Percentiles rank a stretch among this genome's conserved stretches.
Evolutionary conservation across 2,888 invertebrate genomes (phyloP).

Genomic region (Apamea anceps): DNA sequence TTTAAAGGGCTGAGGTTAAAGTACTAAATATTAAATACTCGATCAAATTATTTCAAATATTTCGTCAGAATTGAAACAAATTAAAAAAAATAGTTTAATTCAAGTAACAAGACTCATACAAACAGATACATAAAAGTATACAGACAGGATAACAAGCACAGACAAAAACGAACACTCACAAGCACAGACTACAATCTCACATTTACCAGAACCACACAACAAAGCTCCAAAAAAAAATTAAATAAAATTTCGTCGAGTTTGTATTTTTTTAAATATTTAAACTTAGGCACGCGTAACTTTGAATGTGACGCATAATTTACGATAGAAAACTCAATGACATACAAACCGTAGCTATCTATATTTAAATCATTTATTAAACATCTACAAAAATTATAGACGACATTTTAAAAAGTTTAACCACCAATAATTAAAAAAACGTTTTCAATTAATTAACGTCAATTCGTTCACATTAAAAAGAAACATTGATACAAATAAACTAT

Average conservation of each 20-base stretch:
- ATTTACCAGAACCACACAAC: background rate
- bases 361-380: constrained; percentile 1
- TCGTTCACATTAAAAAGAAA: constrained; percentile 57
- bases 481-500: constrained; percentile 59
- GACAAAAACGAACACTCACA: too few relatives aligned
- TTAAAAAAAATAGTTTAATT: background rate
- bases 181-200: background rate
- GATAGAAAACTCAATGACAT: constrained; percentile 12
- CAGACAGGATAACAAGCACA: too few relatives aligned
- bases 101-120: too few relatives aligned
- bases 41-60: background rate
- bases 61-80: constrained; percentile 18
- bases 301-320: constrained; percentile 26
- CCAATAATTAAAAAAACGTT: constrained; percentile 44
- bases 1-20: constrained; percentile 52
- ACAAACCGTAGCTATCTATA: background rate
- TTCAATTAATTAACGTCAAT: constrained; percentile 52
- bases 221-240: background rate
- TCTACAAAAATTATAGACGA: constrained; percentile 5
- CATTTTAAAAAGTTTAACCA: constrained; percentile 19
- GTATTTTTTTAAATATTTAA: background rate
- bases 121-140: too few relatives aligned
- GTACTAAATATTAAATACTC: constrained; percentile 19
- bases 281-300: background rate
- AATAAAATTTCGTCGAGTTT: background rate